Percentiles rank a stretch among this genome's conserved stretches.
These are phyloP conservation scores for Cosmopolites sordidus DNA, from an alignment of 2,888 invertebrate species.

Conservation along the genomic window DNA sequence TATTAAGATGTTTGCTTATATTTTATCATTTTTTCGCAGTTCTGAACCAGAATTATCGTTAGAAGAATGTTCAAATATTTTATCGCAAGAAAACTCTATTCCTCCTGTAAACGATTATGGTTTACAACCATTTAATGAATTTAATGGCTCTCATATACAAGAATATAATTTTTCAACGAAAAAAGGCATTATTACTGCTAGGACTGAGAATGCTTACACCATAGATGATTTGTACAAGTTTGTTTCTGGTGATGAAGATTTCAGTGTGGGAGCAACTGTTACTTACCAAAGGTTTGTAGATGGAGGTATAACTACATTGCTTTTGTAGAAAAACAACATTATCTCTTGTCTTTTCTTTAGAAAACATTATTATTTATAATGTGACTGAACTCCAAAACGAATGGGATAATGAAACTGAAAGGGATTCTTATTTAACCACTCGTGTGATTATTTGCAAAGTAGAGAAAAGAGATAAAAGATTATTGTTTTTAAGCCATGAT, in stretches of 20 bases:
- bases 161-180: slow-evolving; percentile 30
- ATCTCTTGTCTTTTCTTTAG: slow-evolving; percentile 19
- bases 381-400: slow-evolving; percentile 37
- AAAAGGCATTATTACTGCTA: slow-evolving; percentile 56
- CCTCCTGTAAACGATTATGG: not conserved
- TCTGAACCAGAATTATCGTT: slow-evolving; percentile 32
- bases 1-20: slow-evolving; percentile 28
- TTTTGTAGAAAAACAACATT: not conserved
- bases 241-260: slow-evolving; percentile 45
- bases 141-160: not conserved
- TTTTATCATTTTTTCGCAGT: slow-evolving; percentile 30
- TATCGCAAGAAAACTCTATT: slow-evolving; percentile 24
- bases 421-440: slow-evolving; percentile 34
- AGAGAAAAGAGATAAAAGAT: slow-evolving; percentile 43
- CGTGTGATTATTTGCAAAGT: slow-evolving; percentile 48
- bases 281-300: slow-evolving; percentile 36
- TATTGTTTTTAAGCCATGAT: slow-evolving; percentile 51
- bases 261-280: slow-evolving; percentile 56
- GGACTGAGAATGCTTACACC: slow-evolving; percentile 50
- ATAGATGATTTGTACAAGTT: slow-evolving; percentile 60
- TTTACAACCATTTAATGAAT: not conserved
- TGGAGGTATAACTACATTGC: slow-evolving; percentile 10
- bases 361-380: slow-evolving; percentile 48
- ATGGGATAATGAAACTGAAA: slow-evolving; percentile 50
- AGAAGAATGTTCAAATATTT: slow-evolving; percentile 34